Conservation (phyloP, 2,888 invertebrate species). For the Elegia similella region DNA sequence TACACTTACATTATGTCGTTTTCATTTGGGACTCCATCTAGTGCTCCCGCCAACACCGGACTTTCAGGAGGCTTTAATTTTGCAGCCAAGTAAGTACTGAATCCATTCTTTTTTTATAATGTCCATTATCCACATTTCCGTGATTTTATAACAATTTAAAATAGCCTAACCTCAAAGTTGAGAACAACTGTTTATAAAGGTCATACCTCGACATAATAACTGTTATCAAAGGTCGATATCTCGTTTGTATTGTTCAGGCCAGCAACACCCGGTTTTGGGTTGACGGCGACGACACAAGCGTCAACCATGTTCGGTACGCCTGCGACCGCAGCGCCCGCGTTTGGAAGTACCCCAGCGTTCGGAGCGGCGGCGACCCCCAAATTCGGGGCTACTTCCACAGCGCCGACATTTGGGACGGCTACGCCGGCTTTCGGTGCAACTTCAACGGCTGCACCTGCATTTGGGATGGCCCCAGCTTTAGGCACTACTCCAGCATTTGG, state of each 20-base stretch:
- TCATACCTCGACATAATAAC: not conserved
- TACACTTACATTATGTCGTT: conserved; percentile 58
- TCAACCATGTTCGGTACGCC: conserved; percentile 34
- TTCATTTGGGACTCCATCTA: conserved; percentile 72
- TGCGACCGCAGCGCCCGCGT: conserved; percentile 38
- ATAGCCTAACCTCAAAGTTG: not conserved
- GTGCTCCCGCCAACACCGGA: conserved; percentile 68
- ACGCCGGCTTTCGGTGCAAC: conserved; percentile 40
- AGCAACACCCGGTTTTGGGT: conserved; percentile 43
- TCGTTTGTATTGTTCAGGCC: conserved; percentile 43
- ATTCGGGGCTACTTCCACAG: conserved; percentile 32
- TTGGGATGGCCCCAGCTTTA: conserved; percentile 26
- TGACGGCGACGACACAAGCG: conserved; percentile 30
- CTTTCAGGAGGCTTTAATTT: conserved; percentile 68
- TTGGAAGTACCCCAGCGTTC: conserved; percentile 41
- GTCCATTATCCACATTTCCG: conserved; percentile 9
- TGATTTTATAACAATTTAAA: not conserved
- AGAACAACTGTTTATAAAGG: conserved; percentile 4
- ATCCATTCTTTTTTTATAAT: not conserved
- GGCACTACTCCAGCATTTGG: conserved; percentile 4
- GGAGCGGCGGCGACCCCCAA: conserved; percentile 33
- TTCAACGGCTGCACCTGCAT: conserved; percentile 35
- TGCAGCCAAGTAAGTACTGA: conserved; percentile 64
- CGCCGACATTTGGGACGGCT: conserved; percentile 34
- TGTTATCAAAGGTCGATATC: too few species aligned